A percentile compares a stretch with the other conserved stretches of the same genome.
Evolutionary conservation across 2,113 vertebrate genomes (phyloP).

Genomic region (Scomber japonicus): DNA sequence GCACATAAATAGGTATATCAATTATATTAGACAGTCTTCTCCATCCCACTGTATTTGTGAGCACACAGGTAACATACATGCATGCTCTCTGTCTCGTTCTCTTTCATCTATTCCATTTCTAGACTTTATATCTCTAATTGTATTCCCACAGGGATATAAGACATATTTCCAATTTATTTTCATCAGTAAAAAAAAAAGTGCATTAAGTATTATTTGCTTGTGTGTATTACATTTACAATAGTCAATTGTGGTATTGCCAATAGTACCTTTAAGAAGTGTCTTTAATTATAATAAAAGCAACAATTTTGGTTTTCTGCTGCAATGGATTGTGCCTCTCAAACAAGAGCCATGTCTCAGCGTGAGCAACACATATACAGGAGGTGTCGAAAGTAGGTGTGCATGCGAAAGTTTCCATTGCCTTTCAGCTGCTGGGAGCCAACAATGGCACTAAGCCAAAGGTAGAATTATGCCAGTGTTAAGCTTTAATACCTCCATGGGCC

Average conservation of each 20-base stretch:
- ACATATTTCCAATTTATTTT: background rate
- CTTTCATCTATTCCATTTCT: background rate
- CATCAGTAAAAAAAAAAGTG: background rate
- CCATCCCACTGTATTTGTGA: background rate
- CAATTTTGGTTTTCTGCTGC: background rate
- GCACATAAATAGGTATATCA: slow-evolving; percentile 23
- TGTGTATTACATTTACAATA: background rate
- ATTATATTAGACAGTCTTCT: background rate
- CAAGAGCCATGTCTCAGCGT: background rate
- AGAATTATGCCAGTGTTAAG: slow-evolving; percentile 35
- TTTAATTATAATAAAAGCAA: background rate
- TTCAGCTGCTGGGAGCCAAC: background rate
- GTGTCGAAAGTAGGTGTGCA: slow-evolving; percentile 10
- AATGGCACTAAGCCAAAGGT: slow-evolving; percentile 12
- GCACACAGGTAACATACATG: background rate
- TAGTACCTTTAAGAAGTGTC: background rate
- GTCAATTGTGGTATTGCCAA: background rate
- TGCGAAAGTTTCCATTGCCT: background rate
- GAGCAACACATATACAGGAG: background rate
- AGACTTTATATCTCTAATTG: background rate
- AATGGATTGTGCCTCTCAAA: background rate
- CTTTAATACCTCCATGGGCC: slow-evolving; percentile 23
- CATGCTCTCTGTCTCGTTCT: background rate
- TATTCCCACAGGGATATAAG: no score
- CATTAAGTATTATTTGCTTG: background rate